These are phyloP conservation scores for Lepidostoma basale DNA, from an alignment of 1,140 invertebrate genomes.

Conservation along the genomic window DNA sequence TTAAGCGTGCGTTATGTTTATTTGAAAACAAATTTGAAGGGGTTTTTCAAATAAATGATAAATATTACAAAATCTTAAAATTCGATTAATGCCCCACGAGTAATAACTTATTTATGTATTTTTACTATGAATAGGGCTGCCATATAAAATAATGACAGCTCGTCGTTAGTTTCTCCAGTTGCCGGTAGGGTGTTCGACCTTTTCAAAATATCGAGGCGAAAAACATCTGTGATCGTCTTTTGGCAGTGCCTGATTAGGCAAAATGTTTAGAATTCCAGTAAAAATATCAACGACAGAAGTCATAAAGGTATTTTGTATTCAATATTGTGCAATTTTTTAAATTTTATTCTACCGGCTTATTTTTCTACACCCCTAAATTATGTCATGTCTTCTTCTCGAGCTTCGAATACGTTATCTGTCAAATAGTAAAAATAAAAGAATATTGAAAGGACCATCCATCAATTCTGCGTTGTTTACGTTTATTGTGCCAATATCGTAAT, in stretches of 20 bases:
- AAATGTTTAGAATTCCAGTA: conserved; percentile 38
- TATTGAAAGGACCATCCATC: neutral
- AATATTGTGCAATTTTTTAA: neutral
- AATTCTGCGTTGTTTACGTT: neutral
- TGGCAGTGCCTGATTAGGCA: conserved; percentile 29
- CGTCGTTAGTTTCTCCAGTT: neutral
- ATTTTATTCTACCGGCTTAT: neutral
- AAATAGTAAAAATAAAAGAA: conserved; percentile 27
- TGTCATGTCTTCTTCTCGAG: conserved; percentile 21
- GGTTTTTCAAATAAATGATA: no score
- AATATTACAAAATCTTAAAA: no score
- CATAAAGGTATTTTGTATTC: conserved; percentile 18
- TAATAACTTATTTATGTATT: neutral
- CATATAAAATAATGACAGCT: conserved; percentile 5
- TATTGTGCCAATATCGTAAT: neutral
- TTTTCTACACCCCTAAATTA: conserved; percentile 16
- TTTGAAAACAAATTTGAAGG: no score
- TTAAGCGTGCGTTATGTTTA: neutral
- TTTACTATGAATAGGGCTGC: neutral
- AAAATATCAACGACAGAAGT: conserved; percentile 33
- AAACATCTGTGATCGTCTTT: conserved; percentile 36
- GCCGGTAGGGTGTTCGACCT: conserved; percentile 24
- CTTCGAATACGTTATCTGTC: conserved; percentile 25
- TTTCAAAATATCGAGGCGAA: conserved; percentile 34
- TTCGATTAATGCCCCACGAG: neutral